Conservation (phyloP, 1,140 invertebrate species). For the Oreohelix idahoensis region DNA sequence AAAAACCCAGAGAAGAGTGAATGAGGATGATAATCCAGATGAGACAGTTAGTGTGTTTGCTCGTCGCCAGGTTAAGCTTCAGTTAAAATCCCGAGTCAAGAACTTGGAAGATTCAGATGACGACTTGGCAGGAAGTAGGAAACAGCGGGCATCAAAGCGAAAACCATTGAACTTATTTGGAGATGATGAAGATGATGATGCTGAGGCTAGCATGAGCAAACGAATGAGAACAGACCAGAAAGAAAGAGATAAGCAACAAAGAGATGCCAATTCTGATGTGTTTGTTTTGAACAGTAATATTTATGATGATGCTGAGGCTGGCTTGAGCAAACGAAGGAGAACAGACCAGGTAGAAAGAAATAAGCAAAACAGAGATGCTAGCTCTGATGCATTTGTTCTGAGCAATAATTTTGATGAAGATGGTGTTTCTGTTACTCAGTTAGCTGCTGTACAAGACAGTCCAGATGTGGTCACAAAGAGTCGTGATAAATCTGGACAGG, state of each 20-base stretch:
- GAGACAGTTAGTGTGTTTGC: conserved; percentile 26
- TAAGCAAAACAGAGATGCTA: background rate
- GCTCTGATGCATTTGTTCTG: too few species aligned
- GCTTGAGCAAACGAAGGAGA: background rate
- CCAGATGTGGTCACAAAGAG: background rate
- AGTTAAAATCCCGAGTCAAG: background rate
- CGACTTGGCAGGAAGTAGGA: background rate
- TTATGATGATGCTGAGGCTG: conserved; percentile 6
- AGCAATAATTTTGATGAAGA: background rate
- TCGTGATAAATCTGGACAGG: background rate
- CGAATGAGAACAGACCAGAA: background rate
- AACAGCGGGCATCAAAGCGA: background rate
- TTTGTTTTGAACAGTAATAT: too few species aligned
- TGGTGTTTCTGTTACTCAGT: background rate
- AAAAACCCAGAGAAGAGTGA: background rate
- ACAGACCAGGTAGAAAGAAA: background rate
- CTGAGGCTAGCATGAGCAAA: background rate
- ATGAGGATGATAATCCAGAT: background rate
- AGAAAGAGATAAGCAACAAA: too few species aligned
- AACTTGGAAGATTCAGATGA: conserved; percentile 23
- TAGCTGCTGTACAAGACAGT: background rate
- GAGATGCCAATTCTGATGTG: background rate
- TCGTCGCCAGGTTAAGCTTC: background rate
- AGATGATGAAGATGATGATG: conserved; percentile 23
- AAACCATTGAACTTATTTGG: conserved; percentile 1